Evolutionary conservation across 1,140 invertebrate genomes (phyloP), one percentile per base, ranked within the genome.

Genomic region (Lamellibrachia luymesi): DNA sequence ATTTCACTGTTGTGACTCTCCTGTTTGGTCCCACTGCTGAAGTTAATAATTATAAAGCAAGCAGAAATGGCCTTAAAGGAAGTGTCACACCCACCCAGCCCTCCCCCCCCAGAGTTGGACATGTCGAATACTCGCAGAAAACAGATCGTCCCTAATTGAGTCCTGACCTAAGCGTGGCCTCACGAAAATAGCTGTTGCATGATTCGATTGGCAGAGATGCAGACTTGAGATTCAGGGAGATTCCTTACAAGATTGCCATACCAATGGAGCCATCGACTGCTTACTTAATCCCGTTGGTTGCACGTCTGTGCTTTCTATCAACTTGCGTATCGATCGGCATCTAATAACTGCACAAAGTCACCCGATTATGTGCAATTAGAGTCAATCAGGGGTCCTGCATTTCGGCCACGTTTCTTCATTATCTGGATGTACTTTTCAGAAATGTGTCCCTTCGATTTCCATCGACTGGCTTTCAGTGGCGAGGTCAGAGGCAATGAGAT

Each of bases 231-330:
- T 80, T 80, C 13, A 80, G 64, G 64, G 6, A 80, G 64, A 80
- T 80, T 80, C 64, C 64, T 80, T 80, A 80, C 64, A 80, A 80
- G 64, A 80, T 80, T 80, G 64, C 64, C 64, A 80, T 80, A 80
- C 64, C 64, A 80, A 80, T 80, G 64, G 64, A 80, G 64, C 64
- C 64, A 80, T 80, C 64, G 64, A 80, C 64, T 80, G 64, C 64
- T 80, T 80, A 80, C 64, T 80, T 80, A 80, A 80, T 80, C 64
- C 52, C 64, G 64, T 80, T 80, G 64, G 64, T 80, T 80, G 64
- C 64, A 2, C 64, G 4, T 80, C 64, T 80, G 64, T 80, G 64
- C 64, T 80, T 80, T 80, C 64, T 80, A 80, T 80, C 64, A 80
- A 10, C 64, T 80, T 80, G 64, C 25, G 64, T 80, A 80, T 80